Base-by-base conservation (phyloP, 2,888 invertebrate genomes). In the Agriopis marginaria region DNA sequence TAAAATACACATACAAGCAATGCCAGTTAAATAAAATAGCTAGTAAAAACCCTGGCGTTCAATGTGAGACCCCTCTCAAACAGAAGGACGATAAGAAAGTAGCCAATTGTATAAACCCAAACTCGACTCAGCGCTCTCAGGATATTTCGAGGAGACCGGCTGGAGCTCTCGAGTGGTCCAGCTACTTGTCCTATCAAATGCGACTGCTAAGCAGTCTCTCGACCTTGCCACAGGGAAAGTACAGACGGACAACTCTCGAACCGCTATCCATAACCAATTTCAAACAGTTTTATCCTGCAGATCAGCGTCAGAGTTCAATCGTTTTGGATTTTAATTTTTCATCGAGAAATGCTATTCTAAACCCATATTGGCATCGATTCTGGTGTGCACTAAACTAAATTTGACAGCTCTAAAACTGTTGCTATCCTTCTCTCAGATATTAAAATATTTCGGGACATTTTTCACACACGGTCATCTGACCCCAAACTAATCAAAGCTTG, bases 121-220 rank as follows among this genome's bases (percentile, higher is more conserved):
- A 39, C 47, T 32, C 12, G 10, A 17, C 45, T 23, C 17, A 14
- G 45, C 23, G 11, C 11, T 23, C 32, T 14, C 17, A 2, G 17
- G 17, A 17, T 17, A 17, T 10, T 10, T 62, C 50, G 51, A 51
- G 58, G 23, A 45, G 45, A 49, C 17, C 11, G 40, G 23, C 44
- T 42, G 45, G 49, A 49, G 39, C 2, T 39, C 23, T 45, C 59
- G 45, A 47, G 58, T 58, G 56, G 58, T 32, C 54, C 53, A 63
- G 53, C 63, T 51, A 53, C 63, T 63, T 45, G 53, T n/a, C 53
- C 63, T 54, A 63, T 54, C 63, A 63, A 63, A 47, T 55, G 17
- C 45, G 51, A 10, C 47, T 53, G 47, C 10, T 60, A 14, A 60
- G 50, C 45, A 62, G 51, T 17, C 63, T 40, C 64, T 56, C 49